Base-by-base conservation (phyloP, 2,888 invertebrate genomes). In the Lymantria dispar region DNA sequence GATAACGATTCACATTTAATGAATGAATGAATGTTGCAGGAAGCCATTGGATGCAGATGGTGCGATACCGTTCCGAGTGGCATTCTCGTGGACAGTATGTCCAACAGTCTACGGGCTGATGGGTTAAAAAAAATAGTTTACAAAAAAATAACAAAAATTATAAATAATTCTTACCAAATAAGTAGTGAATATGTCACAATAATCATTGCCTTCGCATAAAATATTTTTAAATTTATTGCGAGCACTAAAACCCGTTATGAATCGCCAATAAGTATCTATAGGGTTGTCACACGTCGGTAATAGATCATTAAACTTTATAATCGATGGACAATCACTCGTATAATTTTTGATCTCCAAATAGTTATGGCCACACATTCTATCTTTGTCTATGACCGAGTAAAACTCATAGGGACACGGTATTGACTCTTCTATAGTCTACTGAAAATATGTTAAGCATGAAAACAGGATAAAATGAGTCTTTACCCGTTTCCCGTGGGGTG, bases 401-500 rank as follows among this genome's bases (percentile, higher is more conserved):
- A 85, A 64, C 62, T 87, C 87, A 40, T 63, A 83, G 0, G 83
- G 80, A 43, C 87, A 87, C 0, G 74, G 76, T 0, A 76, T 76
- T 10, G 61, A 56, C 5, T 63, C 64, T 1, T 82, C 76, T 62
- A 87, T 81, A 0, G 68, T 64, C 87, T 87, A 73, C 47, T 50
- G 58, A 58, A 60, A 58, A n/a, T 7, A 31, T n/a, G 11, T 22
- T 11, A 22, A 12, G 12, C 40, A 11, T 41, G n/a, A 33, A 12
- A 43, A n/a, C n/a, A n/a, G n/a, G n/a, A n/a, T n/a, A n/a, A n/a
- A n/a, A n/a, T n/a, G n/a, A n/a, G n/a, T n/a, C n/a, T n/a, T n/a
- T n/a, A n/a, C n/a, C n/a, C n/a, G n/a, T n/a, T n/a, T n/a, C n/a
- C n/a, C n/a, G n/a, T n/a, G n/a, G n/a, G n/a, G n/a, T n/a, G n/a